Base-by-base conservation (phyloP, 1,140 invertebrate genomes). In the Pomacea maculata region DNA sequence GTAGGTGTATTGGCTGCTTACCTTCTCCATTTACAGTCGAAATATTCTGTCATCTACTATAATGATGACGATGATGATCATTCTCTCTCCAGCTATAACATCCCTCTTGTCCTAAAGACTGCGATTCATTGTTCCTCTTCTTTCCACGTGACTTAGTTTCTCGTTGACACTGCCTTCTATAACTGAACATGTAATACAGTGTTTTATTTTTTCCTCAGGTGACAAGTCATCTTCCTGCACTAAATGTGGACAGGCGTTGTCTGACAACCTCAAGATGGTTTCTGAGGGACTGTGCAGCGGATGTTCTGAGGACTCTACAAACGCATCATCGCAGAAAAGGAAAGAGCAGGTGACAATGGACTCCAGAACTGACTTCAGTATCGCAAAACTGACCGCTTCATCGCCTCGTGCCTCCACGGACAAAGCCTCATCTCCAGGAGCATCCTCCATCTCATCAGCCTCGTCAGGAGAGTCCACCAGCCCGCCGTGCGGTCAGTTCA, bases 321-420 rank as follows among this genome's bases (percentile, higher is more conserved):
- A 21, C 0, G 12, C 12, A 8, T 21, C 29, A 21, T 77, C 65
- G 15, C 61, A 65, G n/a, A 34, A 14, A 52, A 15, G 25, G 21
- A 34, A 25, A 19, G n/a, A 63, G 29, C 54, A 29, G 25, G 21
- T 19, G 15, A n/a, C 64, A n/a, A 25, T 29, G 12, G 73, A 45
- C 25, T 57, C 70, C 25, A 71, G 11, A 45, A 83, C 70, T 14
- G 82, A 85, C 70, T 85, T 85, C 78, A 85, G 84, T 71, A 85
- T 85, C 34, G 72, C 78, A 15, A 85, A 82, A 57, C 64, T 85
- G n/a, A 85, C 84, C 9, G 14, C 72, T 10, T 4, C 3, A 76
- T 55, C 64, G 15, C 34, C 34, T 52, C n/a, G 10, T 57, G 67
- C 8, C 45, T 54, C 25, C 11, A 57, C 65, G 7, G 29, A 79